Evolutionary conservation across 2,797 vertebrate genomes (phyloP).

Genomic region (Chrysocyon brachyurus): DNA sequence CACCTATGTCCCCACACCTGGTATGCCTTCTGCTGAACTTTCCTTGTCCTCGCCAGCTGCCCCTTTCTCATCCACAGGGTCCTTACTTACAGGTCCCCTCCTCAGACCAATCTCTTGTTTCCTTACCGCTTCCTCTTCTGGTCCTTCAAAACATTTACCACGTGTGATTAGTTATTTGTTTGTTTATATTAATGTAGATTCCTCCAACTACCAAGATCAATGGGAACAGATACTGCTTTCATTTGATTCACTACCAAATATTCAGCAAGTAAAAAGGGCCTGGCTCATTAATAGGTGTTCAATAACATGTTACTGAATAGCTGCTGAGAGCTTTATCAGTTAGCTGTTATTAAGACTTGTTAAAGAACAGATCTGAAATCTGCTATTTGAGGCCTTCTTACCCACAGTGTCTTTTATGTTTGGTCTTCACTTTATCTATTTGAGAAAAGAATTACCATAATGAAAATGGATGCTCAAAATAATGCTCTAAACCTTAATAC

Average conservation of each 20-base stretch:
- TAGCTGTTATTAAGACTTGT: background rate
- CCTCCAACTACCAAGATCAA: background rate
- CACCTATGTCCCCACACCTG: fast-evolving
- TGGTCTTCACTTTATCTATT: background rate
- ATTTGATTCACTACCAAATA: background rate
- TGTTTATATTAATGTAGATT: background rate
- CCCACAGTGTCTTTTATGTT: background rate
- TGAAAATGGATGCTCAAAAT: background rate
- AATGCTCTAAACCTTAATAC: background rate
- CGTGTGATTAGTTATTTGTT: background rate
- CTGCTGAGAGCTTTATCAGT: background rate
- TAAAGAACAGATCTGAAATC: background rate
- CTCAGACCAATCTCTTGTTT: background rate
- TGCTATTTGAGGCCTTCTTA: background rate
- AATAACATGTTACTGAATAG: background rate
- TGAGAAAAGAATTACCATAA: background rate
- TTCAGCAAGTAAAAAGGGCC: background rate
- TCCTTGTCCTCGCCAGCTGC: background rate
- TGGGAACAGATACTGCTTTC: background rate
- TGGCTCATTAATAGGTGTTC: background rate
- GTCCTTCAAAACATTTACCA: background rate
- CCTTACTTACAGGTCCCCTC: background rate
- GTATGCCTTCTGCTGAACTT: background rate
- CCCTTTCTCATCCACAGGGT: background rate
- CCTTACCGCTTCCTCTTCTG: background rate